Conservation (phyloP, 2,797 vertebrate species). For the Siniperca scherzeri region DNA sequence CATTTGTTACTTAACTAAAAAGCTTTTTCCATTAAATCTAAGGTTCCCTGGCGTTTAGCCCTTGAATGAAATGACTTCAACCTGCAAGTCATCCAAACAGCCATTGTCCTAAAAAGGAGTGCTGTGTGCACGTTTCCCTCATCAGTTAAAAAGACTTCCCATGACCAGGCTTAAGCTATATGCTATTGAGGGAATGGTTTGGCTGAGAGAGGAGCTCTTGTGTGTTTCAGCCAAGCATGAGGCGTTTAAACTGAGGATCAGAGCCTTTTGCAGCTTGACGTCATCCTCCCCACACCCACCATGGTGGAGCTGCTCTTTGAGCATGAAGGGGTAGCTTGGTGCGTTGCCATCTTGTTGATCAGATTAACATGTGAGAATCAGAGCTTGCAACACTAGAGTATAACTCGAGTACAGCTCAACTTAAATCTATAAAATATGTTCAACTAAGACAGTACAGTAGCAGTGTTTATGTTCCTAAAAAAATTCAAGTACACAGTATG, state of each 20-base stretch:
- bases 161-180: conserved; percentile 60
- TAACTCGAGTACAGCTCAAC: conserved; percentile 13
- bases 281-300: conserved; percentile 72
- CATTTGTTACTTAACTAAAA: conserved; percentile 70
- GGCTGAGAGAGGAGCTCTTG: conserved; percentile 64
- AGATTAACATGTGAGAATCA: conserved; percentile 65
- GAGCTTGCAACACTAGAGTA: neutral
- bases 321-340: conserved; percentile 57
- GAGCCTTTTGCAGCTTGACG: conserved; percentile 68
- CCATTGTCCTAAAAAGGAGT: conserved; percentile 79
- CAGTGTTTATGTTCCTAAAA: conserved; percentile 29
- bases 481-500: neutral
- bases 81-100: conserved; percentile 71
- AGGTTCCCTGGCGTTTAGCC: conserved; percentile 55
- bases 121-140: conserved; percentile 48
- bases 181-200: conserved; percentile 70
- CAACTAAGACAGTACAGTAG: conserved; percentile 23
- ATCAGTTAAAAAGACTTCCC: conserved; percentile 76
- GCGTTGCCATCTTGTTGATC: conserved; percentile 69
- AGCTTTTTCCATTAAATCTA: conserved; percentile 65
- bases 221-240: conserved; percentile 74
- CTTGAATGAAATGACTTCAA: conserved; percentile 69
- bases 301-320: conserved; percentile 52
- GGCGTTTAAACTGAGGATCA: conserved; percentile 73
- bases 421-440: conserved; percentile 37